phyloP scores from a whole-genome alignment of 2,888 invertebrate genomes.

The Melanophora roralis region DNA sequence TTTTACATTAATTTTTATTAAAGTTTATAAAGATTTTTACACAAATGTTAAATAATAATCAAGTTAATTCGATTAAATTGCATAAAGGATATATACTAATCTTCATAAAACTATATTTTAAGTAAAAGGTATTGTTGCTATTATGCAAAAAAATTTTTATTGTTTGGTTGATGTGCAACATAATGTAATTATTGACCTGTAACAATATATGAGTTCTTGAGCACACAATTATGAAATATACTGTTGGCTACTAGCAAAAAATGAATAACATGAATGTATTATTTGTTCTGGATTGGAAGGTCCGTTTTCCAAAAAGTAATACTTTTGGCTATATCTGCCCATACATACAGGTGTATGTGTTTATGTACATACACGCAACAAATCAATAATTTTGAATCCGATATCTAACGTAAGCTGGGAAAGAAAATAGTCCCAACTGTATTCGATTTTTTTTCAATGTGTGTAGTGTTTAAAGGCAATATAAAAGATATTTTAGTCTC shows the following conservation, averaged over 20 bases:
- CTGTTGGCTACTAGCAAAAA: no score
- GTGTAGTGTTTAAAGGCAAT: no score
- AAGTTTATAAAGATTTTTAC: conserved; percentile 41
- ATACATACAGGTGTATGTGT: no score
- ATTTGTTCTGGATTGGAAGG: background rate
- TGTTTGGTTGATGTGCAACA: conserved; percentile 7
- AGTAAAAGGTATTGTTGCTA: background rate
- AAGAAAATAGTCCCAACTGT: no score
- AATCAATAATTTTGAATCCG: conserved; percentile 60
- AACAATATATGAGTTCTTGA: conserved; percentile 25
- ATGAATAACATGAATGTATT: no score
- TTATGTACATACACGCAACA: no score
- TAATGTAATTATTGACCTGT: conserved; percentile 58
- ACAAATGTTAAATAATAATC: conserved; percentile 38
- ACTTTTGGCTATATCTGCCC: background rate
- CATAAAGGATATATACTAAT: background rate
- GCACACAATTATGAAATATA: background rate
- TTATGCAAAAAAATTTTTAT: conserved; percentile 43
- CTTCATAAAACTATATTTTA: conserved; percentile 25
- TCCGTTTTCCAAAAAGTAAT: background rate
- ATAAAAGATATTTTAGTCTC: no score
- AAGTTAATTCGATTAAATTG: background rate
- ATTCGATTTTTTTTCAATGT: no score
- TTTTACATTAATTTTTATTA: conserved; percentile 57
- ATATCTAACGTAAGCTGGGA: no score